Base-by-base conservation (phyloP, 2,797 vertebrate species). In the Pyrocephalus nanus region DNA sequence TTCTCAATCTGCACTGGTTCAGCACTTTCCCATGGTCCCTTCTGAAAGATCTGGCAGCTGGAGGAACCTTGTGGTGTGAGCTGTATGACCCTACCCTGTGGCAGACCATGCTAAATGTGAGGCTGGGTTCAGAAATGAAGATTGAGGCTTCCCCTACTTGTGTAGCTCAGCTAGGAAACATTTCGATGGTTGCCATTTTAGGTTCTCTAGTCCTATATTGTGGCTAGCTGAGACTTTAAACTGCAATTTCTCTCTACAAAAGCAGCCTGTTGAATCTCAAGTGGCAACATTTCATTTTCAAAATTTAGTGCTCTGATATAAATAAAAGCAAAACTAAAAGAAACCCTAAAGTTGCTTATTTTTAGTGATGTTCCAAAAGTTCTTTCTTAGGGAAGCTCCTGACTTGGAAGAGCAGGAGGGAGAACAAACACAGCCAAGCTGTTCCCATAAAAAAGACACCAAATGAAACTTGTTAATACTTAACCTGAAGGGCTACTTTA, bases 301-400 rank as follows among this genome's bases (percentile, higher is more conserved):
- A 92, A 40, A 62, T 72, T 21, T 47, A 57, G 40, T 47, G 29
- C 22, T 74, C 23, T 54, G n/a, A 61, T 57, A 67, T 7, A 90
- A 85, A 74, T 45, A 89, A 76, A 89, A 53, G 32, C n/a, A 87
- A 91, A 94, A 74, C 2, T 3, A 47, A 78, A 75, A 71, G 60
- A 70, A 73, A 25, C 17, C 15, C 23, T 36, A 0, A 65, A 62
- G 27, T 69, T 15, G 67, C 50, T 50, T 76, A 48, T 50, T 77
- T 86, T 81, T 58, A 66, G 27, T 55, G 51, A 58, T 72, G 62
- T 58, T 85, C 75, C 47, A 43, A 11, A 40, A 64, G 50, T n/a
- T 86, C 9, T 53, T 87, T 65, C 48, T 11, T 27, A 80, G 42
- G 36, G 82, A 65, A 62, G 54, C 30, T 88, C 65, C 58, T 27